Evolutionary conservation across 2,113 vertebrate species (phyloP).

Genomic region (Campylomormyrus numenius): DNA sequence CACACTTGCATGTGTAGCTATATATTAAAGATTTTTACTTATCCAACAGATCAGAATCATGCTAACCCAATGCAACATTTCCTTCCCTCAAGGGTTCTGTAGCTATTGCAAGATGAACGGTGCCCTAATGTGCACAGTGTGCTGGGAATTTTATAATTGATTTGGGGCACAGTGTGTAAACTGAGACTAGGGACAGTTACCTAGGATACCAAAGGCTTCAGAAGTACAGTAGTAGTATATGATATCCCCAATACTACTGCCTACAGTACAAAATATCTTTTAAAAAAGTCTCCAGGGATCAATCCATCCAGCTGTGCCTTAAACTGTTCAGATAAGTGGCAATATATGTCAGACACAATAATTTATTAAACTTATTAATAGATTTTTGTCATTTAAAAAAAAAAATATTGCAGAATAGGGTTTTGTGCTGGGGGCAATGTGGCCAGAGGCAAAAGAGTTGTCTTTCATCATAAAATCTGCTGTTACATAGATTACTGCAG

Average conservation of each 20-base stretch:
- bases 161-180: background rate
- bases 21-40: background rate
- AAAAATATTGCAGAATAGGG: background rate
- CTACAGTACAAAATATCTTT: background rate
- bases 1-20: background rate
- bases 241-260: background rate
- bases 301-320: background rate
- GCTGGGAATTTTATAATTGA: background rate
- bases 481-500: background rate
- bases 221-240: background rate
- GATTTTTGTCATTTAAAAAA: background rate
- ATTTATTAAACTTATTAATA: conserved; percentile 7
- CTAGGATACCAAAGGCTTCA: background rate
- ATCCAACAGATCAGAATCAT: conserved; percentile 1
- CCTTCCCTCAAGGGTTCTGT: background rate
- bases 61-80: background rate
- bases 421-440: background rate
- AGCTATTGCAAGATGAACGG: background rate
- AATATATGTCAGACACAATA: background rate
- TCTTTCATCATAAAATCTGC: background rate
- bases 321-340: background rate
- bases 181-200: background rate
- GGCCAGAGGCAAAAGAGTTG: background rate
- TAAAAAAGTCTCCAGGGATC: background rate
- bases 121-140: background rate